Percentiles rank a stretch among this genome's conserved stretches.
These are phyloP conservation scores for Drosophila robusta DNA, from an alignment of 2,888 invertebrate species.

Conservation along the genomic window DNA sequence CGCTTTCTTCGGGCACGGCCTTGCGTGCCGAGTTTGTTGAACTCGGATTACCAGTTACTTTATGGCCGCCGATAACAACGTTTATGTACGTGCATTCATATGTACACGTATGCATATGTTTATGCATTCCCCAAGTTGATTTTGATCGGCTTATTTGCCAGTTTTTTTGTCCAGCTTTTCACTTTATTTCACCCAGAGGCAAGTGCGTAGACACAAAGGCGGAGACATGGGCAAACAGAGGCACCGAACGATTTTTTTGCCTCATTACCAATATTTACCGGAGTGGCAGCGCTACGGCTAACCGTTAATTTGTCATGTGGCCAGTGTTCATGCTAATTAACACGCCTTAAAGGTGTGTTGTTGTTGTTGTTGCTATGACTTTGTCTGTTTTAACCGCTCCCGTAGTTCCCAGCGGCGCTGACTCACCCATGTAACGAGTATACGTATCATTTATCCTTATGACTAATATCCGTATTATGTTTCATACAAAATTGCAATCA, in stretches of 20 bases:
- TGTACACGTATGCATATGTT: slow-evolving; percentile 9
- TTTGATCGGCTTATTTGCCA: slow-evolving; percentile 27
- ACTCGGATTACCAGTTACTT: slow-evolving; percentile 71
- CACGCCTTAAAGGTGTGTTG: slow-evolving; percentile 42
- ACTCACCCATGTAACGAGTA: slow-evolving; percentile 34
- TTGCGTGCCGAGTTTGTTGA: slow-evolving; percentile 67
- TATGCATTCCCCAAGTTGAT: slow-evolving; percentile 3
- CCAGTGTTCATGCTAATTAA: slow-evolving; percentile 44
- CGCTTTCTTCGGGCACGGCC: slow-evolving; percentile 46
- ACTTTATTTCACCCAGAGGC: slow-evolving; percentile 32
- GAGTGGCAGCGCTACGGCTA: slow-evolving; percentile 31
- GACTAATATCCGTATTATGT: slow-evolving; percentile 65
- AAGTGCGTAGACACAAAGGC: not conserved
- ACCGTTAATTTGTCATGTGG: slow-evolving; percentile 41
- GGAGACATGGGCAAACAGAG: slow-evolving; percentile 18
- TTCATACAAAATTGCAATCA: slow-evolving; percentile 48
- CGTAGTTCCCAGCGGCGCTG: slow-evolving; percentile 39
- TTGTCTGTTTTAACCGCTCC: slow-evolving; percentile 5
- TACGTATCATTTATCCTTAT: slow-evolving; percentile 62
- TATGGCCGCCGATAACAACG: slow-evolving; percentile 54
- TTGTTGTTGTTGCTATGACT: slow-evolving; percentile 2
- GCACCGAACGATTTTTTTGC: slow-evolving; percentile 61
- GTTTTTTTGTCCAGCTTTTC: slow-evolving; percentile 43
- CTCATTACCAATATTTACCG: slow-evolving; percentile 63
- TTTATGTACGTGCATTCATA: not conserved